Evolutionary conservation across 2,888 invertebrate genomes (phyloP).

Genomic region (Linnaemya vulpina): DNA sequence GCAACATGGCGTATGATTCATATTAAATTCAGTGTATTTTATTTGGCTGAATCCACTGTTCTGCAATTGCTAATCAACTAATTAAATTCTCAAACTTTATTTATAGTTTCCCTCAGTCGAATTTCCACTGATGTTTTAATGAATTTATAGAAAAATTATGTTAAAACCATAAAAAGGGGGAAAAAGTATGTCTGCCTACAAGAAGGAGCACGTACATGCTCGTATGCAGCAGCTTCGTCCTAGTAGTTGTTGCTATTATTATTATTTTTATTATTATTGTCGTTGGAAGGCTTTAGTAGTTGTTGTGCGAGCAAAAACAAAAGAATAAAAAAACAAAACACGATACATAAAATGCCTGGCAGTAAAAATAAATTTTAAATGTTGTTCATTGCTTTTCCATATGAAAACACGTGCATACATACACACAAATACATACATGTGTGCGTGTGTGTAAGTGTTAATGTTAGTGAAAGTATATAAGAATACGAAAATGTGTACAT

Average conservation of each 20-base stretch:
- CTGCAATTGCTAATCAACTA: neutral
- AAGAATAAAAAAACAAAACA: conserved; percentile 2
- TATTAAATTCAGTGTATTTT: too few relatives aligned
- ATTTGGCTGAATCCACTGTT: neutral
- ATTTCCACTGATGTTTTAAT: conserved; percentile 12
- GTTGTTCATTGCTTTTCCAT: conserved; percentile 58
- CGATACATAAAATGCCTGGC: conserved; percentile 49
- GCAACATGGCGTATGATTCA: too few relatives aligned
- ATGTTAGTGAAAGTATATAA: conserved; percentile 26
- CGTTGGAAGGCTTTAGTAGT: conserved; percentile 32
- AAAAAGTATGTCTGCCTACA: conserved; percentile 7
- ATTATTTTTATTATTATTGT: conserved; percentile 22
- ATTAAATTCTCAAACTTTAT: neutral
- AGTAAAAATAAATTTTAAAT: conserved; percentile 67
- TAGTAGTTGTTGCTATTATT: conserved; percentile 3
- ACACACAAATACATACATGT: neutral
- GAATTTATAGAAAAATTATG: conserved; percentile 8
- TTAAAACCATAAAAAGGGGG: neutral
- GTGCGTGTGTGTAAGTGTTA: conserved; percentile 17
- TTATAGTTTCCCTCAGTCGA: neutral
- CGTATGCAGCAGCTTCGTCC: neutral
- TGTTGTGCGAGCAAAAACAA: conserved; percentile 24
- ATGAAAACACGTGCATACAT: neutral
- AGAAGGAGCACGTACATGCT: neutral
- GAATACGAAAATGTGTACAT: neutral